Evolutionary conservation across 2,113 vertebrate genomes (phyloP).

Genomic region (Cryptoleucopteryx plumbea): DNA sequence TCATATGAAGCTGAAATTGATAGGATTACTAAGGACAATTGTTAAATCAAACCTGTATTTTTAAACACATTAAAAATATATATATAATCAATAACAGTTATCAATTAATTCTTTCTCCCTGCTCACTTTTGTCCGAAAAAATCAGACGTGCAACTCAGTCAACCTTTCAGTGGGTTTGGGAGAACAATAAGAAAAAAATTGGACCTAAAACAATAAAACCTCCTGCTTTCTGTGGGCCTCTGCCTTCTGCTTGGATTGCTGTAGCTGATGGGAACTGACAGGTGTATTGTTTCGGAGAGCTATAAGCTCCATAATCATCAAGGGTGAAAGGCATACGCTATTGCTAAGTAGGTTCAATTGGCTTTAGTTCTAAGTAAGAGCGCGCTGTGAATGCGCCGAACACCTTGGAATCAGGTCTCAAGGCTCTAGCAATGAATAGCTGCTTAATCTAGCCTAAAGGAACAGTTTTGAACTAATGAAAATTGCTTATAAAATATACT

Average conservation of each 20-base stretch:
- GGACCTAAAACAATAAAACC: slow-evolving; percentile 86
- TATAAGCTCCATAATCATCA: slow-evolving; percentile 94
- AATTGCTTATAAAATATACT: slow-evolving; percentile 99
- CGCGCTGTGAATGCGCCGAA: slow-evolving; percentile 83
- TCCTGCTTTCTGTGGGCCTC: slow-evolving; percentile 83
- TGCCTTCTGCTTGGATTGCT: slow-evolving; percentile 94
- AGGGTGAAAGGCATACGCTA: slow-evolving; percentile 92
- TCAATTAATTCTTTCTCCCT: slow-evolving; percentile 80
- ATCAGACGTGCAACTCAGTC: slow-evolving; percentile 71
- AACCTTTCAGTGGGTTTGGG: slow-evolving; percentile 81
- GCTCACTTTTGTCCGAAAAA: slow-evolving; percentile 76
- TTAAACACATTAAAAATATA: neutral
- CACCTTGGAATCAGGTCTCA: slow-evolving; percentile 91
- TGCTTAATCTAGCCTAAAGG: slow-evolving; percentile 95
- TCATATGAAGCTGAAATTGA: slow-evolving; percentile 66
- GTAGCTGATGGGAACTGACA: slow-evolving; percentile 93
- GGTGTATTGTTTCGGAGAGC: slow-evolving; percentile 97
- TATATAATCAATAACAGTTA: slow-evolving; percentile 68
- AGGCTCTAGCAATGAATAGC: slow-evolving; percentile 86
- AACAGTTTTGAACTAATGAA: slow-evolving; percentile 96
- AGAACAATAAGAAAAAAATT: slow-evolving; percentile 83
- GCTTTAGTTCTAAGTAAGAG: slow-evolving; percentile 98
- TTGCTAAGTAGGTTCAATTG: slow-evolving; percentile 97
- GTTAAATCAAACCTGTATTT: slow-evolving; percentile 74
- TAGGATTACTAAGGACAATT: slow-evolving; percentile 66